phyloP scores from a whole-genome alignment of 1,140 invertebrate species.

The Plutomurus gul region DNA sequence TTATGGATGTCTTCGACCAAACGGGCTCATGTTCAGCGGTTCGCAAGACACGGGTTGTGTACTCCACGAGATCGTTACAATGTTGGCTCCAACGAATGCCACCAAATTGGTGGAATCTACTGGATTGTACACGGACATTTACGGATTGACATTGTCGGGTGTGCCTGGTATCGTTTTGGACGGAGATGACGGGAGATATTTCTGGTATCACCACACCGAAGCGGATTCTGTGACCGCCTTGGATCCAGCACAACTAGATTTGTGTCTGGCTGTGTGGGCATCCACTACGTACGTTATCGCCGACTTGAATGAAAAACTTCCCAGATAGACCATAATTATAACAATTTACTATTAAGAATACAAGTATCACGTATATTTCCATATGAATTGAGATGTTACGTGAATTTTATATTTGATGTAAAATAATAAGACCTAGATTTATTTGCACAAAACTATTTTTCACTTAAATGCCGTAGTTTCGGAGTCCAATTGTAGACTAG shows the following conservation, averaged over 20 bases:
- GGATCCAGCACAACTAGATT: constrained; percentile 66
- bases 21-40: constrained; percentile 67
- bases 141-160: constrained; percentile 49
- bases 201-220: constrained; percentile 59
- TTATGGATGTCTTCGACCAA: constrained; percentile 63
- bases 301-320: constrained; percentile 45
- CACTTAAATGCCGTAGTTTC: too few relatives aligned
- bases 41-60: constrained; percentile 66
- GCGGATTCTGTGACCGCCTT: constrained; percentile 57
- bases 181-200: constrained; percentile 58
- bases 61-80: constrained; percentile 66
- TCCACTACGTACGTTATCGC: constrained; percentile 65
- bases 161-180: constrained; percentile 58
- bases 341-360: too few relatives aligned
- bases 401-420: too few relatives aligned
- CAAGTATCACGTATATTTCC: too few relatives aligned
- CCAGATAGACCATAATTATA: too few relatives aligned
- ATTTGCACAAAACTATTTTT: too few relatives aligned
- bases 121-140: constrained; percentile 54
- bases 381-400: too few relatives aligned
- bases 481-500: too few relatives aligned
- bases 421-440: too few relatives aligned
- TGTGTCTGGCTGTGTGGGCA: constrained; percentile 73
- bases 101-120: constrained; percentile 40
- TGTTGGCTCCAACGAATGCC: constrained; percentile 50